Evolutionary conservation across 2,888 invertebrate genomes (phyloP), one percentile per base, ranked within the genome.

Genomic region (Epirrita christyi): DNA sequence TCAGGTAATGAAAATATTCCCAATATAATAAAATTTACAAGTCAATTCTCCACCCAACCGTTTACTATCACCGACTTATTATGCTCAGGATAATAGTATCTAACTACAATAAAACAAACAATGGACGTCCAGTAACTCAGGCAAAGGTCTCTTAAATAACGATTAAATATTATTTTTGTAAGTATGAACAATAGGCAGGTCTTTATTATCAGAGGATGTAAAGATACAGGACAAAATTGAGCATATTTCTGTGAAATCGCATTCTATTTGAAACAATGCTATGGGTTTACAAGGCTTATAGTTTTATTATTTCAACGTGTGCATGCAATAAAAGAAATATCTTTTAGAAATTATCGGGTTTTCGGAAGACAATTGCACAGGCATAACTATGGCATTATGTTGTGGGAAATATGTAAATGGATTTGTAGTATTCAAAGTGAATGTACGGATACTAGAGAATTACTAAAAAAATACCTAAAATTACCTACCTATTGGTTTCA

Each of bases 141-240:
- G 70, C 78, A 81, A 82, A 85, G 84, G 81, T 71, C 59, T 74
- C 75, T 74, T 79, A 70, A 84, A 83, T 84, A 72, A 85, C 81
- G 84, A 88, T 88, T 86, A 88, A 82, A 88, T 86, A 85, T 84
- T 79, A 86, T 86, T 86, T 88, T 80, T 73, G 76, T 78, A 68
- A 72, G 70, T 72, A 71, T 84, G 86, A 85, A 91, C 89, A 91
- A 90, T 84, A 69, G 82, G 75, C 73, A 81, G 82, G 76, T 83
- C 78, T 86, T 88, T 87, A 86, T 74, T 86, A 89, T 89, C 88
- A 70, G 74, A 86, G 89, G 91, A 90, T 88, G 83, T 88, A 81
- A 83, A 88, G 88, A 88, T 88, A 88, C 78, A 73, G 77, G 52
- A 71, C 71, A 72, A 80, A 84, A 87, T 85, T 81, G 80, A 75